Evolutionary conservation across 1,140 invertebrate genomes (phyloP), one percentile per base, ranked within the genome.

Genomic region (Gonatopus flavifemur): DNA sequence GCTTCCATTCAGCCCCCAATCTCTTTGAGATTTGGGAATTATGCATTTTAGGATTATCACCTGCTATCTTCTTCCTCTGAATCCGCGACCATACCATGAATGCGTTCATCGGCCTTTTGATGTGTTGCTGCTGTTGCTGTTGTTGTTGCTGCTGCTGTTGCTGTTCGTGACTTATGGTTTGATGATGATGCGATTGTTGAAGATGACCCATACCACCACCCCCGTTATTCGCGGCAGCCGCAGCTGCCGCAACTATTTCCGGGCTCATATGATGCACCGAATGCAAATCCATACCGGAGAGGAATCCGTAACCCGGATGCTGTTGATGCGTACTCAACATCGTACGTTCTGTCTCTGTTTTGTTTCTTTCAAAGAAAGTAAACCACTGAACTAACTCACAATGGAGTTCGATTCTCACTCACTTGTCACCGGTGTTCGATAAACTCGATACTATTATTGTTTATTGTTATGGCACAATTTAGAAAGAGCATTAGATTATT

Each of bases 1-100:
- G 82, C 77, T 99, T 99, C 96, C 97, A 99, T 71, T 98, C 95
- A 35, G 93, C 93, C 9, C 97, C 97, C 31, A 99, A 82, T n/a
- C 94, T 80, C 76, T 99, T 99, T 12, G 90, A 94, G 60, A 99
- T 99, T 80, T 99, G 96, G 0, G 93, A 96, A 69, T 99, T 99
- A 79, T 99, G 97, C 97, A 99, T 99, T 79, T 99, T 98, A 0
- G 97, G 96, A 75, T 99, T 98, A 64, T 98, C 95, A 60, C 94
- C 92, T 0, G 96, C 95, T 91, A 99, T 98, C 80, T 98, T 98
- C 52, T 96, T 84, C 38, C 97, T 81, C 70, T 98, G 95, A 0
- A 96, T 95, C 0, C 96, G 80, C 3, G 94, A 96, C 96, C 97
- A 99, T 7, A 99, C 96, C 96, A 99, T 99, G 76, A 99, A 99